These are phyloP conservation scores for Orthosia gracilis DNA, from an alignment of 2,888 invertebrate species.

Conservation along the genomic window DNA sequence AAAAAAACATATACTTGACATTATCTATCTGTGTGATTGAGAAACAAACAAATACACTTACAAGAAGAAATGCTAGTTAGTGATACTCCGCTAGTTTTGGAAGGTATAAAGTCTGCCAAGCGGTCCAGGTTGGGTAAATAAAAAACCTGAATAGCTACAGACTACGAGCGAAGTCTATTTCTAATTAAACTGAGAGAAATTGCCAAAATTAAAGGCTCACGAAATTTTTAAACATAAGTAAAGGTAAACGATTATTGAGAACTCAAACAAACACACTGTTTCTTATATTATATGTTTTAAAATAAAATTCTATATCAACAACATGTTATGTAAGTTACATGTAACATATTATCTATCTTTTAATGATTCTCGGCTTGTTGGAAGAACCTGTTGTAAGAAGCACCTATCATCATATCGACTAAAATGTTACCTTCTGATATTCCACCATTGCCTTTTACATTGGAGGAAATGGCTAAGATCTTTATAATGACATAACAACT, in stretches of 20 bases:
- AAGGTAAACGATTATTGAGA: neutral
- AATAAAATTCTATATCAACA: neutral
- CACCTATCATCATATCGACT: neutral
- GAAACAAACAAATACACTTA: too few relatives aligned
- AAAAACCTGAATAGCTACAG: too few relatives aligned
- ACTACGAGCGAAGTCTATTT: too few relatives aligned
- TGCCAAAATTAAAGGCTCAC: neutral
- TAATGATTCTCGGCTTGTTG: constrained; percentile 14
- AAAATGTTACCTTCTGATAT: neutral
- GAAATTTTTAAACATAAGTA: neutral
- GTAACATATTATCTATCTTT: neutral
- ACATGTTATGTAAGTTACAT: constrained; percentile 15
- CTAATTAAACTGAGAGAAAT: neutral
- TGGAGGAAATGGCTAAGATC: neutral
- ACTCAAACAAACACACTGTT: neutral
- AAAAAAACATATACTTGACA: too few relatives aligned
- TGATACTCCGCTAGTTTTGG: too few relatives aligned
- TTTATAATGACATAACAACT: neutral
- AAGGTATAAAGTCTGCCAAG: too few relatives aligned
- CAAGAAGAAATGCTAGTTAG: too few relatives aligned
- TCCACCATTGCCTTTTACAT: neutral
- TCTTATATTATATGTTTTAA: neutral
- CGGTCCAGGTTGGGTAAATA: too few relatives aligned
- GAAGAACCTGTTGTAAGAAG: constrained; percentile 32
- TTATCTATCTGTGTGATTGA: too few relatives aligned